Base-by-base conservation (phyloP, 2,113 vertebrate genomes). In the Heliornis fulica region DNA sequence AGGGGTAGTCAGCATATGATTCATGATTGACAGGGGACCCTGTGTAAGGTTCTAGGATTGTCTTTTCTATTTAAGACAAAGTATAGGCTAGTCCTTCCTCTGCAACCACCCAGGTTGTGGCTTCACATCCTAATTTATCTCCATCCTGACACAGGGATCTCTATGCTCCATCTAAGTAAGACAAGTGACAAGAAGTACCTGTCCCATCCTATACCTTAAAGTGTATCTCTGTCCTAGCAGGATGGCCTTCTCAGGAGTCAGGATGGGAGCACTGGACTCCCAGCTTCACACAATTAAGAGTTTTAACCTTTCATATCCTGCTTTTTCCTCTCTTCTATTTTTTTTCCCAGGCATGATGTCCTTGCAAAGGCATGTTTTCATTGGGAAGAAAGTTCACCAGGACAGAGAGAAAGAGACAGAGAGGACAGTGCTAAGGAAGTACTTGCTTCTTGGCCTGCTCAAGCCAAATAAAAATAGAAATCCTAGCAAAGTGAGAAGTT, bases 1-100 rank as follows among this genome's bases (percentile, higher is more conserved):
- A 16, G n/a, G 25, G 43, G 38, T 23, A 29, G 10, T 10, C 57
- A 71, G 14, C 21, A n/a, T 6, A 12, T 0, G 0, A 36, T 29
- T 40, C 53, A 61, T 0, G 0, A 36, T 29, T 32, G 57, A 54
- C 38, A 34, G 51, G 29, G 4, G 15, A 54, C 26, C 11, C 38
- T 11, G n/a, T 2, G 19, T 45, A 29, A 31, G 38, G 10, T 21
- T 25, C 5, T 10, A 57, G 31, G 23, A 74, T 87, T 69, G 18
- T 45, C 31, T n/a, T 23, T 50, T 50, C 48, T 50, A 25, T 54
- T 17, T 29, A 54, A 15, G 29, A 22, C 41, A 29, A 31, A 32
- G 9, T 22, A 6, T 10, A 57, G 32, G 21, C 75, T 89, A 70
- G 19, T 43, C 29, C 18, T 81, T 82, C 70, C 31, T 57, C 56